Percentiles rank a stretch among this genome's conserved stretches.
phyloP scores from a whole-genome alignment of 1,140 invertebrate species.

The Ceratina japonica region DNA sequence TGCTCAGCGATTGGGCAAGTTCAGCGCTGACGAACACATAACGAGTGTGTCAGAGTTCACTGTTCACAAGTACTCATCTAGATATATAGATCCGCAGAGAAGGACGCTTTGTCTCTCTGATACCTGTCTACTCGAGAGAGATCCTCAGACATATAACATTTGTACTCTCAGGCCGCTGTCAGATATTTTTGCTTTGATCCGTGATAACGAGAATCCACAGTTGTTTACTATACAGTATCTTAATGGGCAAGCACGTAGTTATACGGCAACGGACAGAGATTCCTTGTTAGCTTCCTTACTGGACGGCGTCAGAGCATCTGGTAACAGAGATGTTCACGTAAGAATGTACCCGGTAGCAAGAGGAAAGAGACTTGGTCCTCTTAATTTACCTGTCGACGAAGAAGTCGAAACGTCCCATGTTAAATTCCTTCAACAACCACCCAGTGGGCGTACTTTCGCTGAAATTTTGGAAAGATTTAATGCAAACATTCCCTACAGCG shows the following conservation, averaged over 20 bases:
- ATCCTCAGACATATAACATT: conserved; percentile 96
- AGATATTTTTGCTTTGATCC: conserved; percentile 94
- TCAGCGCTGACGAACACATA: conserved; percentile 90
- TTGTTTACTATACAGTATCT: conserved; percentile 96
- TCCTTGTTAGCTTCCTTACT: conserved; percentile 95
- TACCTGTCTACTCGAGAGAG: conserved; percentile 96
- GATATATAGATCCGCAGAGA: conserved; percentile 89
- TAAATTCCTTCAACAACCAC: conserved; percentile 89
- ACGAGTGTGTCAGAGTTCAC: conserved; percentile 95
- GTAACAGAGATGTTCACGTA: conserved; percentile 98
- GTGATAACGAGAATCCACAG: conserved; percentile 95
- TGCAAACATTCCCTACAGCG: conserved; percentile 98
- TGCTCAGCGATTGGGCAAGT: conserved; percentile 92
- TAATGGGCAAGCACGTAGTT: conserved; percentile 92
- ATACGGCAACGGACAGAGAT: conserved; percentile 94
- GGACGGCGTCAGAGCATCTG: conserved; percentile 97
- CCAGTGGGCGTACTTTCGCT: conserved; percentile 80
- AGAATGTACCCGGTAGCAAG: conserved; percentile 90
- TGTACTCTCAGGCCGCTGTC: conserved; percentile 92
- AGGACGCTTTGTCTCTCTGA: conserved; percentile 97
- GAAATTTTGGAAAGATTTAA: conserved; percentile 96
- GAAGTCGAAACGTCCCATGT: conserved; percentile 95
- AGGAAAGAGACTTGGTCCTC: conserved; percentile 92
- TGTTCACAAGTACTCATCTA: conserved; percentile 90
- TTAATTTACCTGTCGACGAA: conserved; percentile 94